Evolutionary conservation across 2,113 vertebrate genomes (phyloP).

Genomic region (Podilymbus podiceps): DNA sequence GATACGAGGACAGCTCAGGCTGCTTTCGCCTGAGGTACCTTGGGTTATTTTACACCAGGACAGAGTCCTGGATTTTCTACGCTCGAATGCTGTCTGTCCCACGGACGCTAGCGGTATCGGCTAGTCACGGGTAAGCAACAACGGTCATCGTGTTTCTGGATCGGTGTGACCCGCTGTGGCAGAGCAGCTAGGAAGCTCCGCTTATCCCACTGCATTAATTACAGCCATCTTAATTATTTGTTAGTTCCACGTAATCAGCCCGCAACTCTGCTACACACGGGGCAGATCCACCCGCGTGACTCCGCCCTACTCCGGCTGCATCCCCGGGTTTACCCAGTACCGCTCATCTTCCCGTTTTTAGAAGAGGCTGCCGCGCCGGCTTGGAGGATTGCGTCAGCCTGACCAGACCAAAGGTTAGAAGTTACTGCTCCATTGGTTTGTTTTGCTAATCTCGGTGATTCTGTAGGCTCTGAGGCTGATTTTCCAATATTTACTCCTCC

Average conservation of each 20-base stretch:
- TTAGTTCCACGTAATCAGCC: not conserved
- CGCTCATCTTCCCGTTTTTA: not conserved
- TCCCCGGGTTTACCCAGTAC: not conserved
- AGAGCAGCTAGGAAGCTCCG: not conserved
- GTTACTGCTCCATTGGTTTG: not conserved
- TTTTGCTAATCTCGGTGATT: constrained; percentile 2
- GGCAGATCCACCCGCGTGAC: not conserved
- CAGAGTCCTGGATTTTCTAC: not conserved
- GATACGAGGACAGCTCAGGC: not conserved
- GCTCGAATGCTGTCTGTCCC: not conserved
- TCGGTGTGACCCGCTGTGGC: not conserved
- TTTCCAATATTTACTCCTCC: not conserved
- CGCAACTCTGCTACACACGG: not conserved
- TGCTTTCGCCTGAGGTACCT: not conserved
- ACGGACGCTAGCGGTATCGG: not conserved
- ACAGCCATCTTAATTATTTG: not conserved
- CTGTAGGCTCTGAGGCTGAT: not conserved
- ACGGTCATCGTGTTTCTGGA: not conserved
- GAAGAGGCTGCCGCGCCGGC: not conserved
- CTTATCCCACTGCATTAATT: not conserved
- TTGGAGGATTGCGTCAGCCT: not conserved
- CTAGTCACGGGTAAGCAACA: not conserved
- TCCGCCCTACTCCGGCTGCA: not conserved
- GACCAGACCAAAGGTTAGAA: constrained; percentile 30
- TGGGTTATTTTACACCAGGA: not conserved